phyloP scores from a whole-genome alignment of 2,113 vertebrate genomes.

The Canis aureus region DNA sequence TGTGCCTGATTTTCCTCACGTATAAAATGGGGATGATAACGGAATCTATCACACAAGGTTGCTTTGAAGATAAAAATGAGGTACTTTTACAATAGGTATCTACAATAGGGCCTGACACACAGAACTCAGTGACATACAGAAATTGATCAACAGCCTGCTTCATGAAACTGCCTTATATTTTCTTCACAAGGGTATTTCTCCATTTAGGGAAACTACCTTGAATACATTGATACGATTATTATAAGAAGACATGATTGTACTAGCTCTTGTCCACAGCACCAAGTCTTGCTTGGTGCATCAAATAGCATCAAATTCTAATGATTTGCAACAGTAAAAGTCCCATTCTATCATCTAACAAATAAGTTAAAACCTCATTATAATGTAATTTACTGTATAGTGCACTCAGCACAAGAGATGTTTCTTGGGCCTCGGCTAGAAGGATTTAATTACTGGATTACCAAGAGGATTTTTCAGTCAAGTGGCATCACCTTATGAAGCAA shows the following conservation, averaged over 20 bases:
- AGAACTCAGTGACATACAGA: not conserved
- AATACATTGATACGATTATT: not conserved
- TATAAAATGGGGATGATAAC: not conserved
- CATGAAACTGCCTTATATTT: not conserved
- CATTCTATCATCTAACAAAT: conserved; percentile 64
- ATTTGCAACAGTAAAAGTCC: conserved; percentile 54
- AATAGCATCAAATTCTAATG: conserved; percentile 47
- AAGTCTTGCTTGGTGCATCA: not conserved
- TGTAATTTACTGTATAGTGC: conserved; percentile 30
- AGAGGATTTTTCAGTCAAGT: conserved; percentile 52
- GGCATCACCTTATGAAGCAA: conserved; percentile 19
- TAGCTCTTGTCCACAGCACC: not conserved
- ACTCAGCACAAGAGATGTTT: conserved; percentile 47
- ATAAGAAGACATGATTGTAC: not conserved
- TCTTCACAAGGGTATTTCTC: conserved; percentile 5
- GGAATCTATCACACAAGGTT: not conserved
- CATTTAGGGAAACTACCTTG: conserved; percentile 5
- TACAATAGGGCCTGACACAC: not conserved
- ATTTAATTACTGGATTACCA: conserved; percentile 60
- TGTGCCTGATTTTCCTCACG: not conserved
- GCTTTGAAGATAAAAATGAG: not conserved
- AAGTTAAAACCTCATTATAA: conserved; percentile 74
- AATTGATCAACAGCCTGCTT: not conserved
- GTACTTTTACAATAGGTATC: not conserved
- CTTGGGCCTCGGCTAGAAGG: not conserved